Conservation (phyloP, 2,113 vertebrate species). For the Vicugna pacos region DNA sequence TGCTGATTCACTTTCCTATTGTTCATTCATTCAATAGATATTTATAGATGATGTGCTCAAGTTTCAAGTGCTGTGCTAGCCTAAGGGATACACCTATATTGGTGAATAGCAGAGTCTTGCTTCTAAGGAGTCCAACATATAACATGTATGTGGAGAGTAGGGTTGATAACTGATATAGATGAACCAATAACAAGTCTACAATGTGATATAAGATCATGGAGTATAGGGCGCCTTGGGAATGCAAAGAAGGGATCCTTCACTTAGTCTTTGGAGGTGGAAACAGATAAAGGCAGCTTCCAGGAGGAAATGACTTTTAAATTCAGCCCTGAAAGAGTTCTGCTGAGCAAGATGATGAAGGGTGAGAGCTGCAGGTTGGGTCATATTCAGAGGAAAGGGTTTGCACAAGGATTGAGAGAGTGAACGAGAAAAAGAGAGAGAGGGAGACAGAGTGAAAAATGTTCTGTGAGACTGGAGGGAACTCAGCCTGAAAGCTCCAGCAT, state of each 20-base stretch:
- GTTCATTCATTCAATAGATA: neutral
- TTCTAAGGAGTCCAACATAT: neutral
- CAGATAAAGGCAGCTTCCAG: neutral
- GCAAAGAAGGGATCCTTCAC: neutral
- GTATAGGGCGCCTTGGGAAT: neutral
- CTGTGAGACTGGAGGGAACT: neutral
- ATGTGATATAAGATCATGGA: neutral
- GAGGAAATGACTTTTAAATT: neutral
- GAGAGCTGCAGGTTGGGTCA: neutral
- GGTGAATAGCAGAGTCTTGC: neutral
- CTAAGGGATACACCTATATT: neutral
- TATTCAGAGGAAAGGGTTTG: slow-evolving; percentile 4
- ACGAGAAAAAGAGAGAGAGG: neutral
- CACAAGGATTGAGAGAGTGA: neutral
- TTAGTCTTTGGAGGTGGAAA: neutral
- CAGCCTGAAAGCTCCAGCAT: neutral
- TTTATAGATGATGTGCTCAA: neutral
- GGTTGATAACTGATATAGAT: neutral
- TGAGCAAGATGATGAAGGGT: neutral
- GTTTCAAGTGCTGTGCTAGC: neutral
- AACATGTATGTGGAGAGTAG: neutral
- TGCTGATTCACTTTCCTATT: neutral
- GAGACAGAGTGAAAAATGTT: neutral
- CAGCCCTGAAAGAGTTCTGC: neutral
- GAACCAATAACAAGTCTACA: neutral